Conservation (phyloP, 2,797 vertebrate genomes). For the Tiaroga cobitis region DNA sequence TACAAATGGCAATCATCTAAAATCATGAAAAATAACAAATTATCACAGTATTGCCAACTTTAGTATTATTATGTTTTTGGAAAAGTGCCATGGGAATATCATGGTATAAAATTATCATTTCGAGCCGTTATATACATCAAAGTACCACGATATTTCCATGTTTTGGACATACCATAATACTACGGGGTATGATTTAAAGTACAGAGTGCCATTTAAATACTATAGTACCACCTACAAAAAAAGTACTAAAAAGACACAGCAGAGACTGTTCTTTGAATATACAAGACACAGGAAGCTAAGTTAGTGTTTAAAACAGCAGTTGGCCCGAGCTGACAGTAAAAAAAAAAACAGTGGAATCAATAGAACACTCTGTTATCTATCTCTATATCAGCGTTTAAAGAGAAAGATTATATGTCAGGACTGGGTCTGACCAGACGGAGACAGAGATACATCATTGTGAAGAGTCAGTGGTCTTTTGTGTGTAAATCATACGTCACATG, state of each 20-base stretch:
- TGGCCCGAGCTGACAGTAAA: constrained; percentile 26
- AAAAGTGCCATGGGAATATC: neutral
- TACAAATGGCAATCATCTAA: neutral
- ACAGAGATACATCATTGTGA: constrained; percentile 80
- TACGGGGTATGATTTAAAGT: neutral
- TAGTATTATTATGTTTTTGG: neutral
- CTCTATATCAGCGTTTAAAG: constrained; percentile 84
- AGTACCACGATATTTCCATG: neutral
- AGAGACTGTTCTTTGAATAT: constrained; percentile 11
- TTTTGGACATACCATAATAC: neutral
- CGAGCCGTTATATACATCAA: neutral
- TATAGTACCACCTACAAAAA: neutral
- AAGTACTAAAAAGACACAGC: neutral
- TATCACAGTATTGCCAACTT: neutral
- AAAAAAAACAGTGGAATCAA: constrained; percentile 74
- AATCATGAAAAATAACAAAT: neutral
- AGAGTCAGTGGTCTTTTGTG: constrained; percentile 79
- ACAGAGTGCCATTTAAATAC: neutral
- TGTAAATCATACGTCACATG: constrained; percentile 86
- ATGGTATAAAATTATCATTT: no score
- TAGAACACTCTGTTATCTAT: constrained; percentile 83
- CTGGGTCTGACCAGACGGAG: constrained; percentile 77
- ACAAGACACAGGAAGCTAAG: constrained; percentile 28
- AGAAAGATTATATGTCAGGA: constrained; percentile 84
- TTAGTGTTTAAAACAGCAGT: constrained; percentile 48